Conservation (phyloP, 2,888 invertebrate species). For the Scaptodrosophila latifasciaeformis region DNA sequence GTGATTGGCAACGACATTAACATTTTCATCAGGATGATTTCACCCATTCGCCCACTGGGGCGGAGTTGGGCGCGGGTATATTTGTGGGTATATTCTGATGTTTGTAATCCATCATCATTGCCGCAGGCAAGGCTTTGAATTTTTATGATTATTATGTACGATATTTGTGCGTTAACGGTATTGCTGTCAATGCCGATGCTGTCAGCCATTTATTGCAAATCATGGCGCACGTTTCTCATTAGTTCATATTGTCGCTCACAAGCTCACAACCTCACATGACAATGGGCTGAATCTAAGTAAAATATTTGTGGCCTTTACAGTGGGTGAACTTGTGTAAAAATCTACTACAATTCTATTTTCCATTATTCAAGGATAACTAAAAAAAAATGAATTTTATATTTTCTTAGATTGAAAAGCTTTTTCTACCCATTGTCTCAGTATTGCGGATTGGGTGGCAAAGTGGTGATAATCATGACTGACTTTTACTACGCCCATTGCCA, state of each 20-base stretch:
- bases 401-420: too few species aligned
- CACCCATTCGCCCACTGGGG: neutral
- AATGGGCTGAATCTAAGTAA: neutral
- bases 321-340: too few species aligned
- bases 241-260: slow-evolving; percentile 30
- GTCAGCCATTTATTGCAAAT: slow-evolving; percentile 59
- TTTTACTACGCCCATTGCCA: slow-evolving; percentile 49
- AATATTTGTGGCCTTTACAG: too few species aligned
- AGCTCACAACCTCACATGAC: neutral
- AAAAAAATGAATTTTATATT: too few species aligned
- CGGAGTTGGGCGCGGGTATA: neutral
- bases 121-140: slow-evolving; percentile 56
- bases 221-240: slow-evolving; percentile 61
- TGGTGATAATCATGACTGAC: slow-evolving; percentile 68
- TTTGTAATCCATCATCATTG: slow-evolving; percentile 63
- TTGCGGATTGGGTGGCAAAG: slow-evolving; percentile 48
- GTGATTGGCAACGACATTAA: slow-evolving; percentile 69
- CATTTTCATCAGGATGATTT: slow-evolving; percentile 62
- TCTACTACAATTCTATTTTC: too few species aligned
- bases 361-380: too few species aligned
- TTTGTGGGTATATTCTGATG: slow-evolving; percentile 31
- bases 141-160: slow-evolving; percentile 61
- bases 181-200: slow-evolving; percentile 23
- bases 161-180: slow-evolving; percentile 25
- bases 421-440: too few species aligned